These are phyloP conservation scores for Dinomys branickii DNA, from an alignment of 2,113 vertebrate species.

Conservation along the genomic window DNA sequence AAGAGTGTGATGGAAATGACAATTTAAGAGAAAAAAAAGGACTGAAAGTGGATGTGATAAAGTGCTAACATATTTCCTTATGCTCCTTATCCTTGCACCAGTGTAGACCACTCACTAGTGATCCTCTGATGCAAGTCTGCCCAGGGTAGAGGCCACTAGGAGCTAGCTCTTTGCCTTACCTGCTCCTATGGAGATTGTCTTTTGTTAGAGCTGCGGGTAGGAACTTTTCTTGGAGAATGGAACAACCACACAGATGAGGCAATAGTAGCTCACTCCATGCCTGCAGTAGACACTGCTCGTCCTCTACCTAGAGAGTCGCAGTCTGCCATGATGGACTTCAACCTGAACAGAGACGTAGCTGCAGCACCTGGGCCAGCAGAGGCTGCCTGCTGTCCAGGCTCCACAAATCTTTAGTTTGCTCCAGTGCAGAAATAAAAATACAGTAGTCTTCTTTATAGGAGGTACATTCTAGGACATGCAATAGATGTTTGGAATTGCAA, in stretches of 20 bases:
- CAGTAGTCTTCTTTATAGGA: not conserved
- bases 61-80: not conserved
- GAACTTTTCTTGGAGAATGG: not conserved
- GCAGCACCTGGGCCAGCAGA: fast-evolving
- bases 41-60: not conserved
- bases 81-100: not conserved
- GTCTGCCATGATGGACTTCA: not conserved
- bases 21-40: constrained; percentile 13
- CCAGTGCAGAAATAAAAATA: not conserved
- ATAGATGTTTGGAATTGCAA: not conserved
- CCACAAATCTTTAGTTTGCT: not conserved
- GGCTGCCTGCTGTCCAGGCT: not conserved
- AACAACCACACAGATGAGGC: not conserved
- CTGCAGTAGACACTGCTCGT: not conserved
- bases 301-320: not conserved
- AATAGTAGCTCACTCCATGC: not conserved
- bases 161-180: not conserved
- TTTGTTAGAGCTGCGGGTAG: not conserved
- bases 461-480: not conserved
- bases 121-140: not conserved
- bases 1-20: not conserved
- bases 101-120: not conserved
- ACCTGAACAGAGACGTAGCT: not conserved
- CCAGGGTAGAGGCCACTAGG: not conserved
- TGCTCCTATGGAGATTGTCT: not conserved